Evolutionary conservation across 2,797 vertebrate genomes (phyloP), one percentile per base, ranked within the genome.

Genomic region (Sebastes matsubarae): DNA sequence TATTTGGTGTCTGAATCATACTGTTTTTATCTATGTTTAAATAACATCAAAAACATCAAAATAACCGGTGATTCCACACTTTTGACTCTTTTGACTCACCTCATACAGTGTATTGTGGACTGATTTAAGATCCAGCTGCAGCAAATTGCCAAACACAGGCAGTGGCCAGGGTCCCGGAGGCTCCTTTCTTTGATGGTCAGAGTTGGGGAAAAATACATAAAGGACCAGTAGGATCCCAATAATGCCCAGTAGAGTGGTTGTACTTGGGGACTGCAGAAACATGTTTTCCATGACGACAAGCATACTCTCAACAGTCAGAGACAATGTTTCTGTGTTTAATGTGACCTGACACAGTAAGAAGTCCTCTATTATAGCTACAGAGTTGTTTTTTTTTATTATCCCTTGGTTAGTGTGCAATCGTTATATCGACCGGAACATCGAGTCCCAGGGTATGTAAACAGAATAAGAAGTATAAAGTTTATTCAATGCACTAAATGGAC

Each of bases 81-180:
- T 38, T 29, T 59, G 13, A 59, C 29, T 24, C 24, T 24, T 24
- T 24, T 24, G 24, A 13, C 55, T 34, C 63, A 68, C 57, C 14
- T 63, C 32, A 42, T 4, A 16, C 18, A 80, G 46, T 0, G 24
- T 8, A 0, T 0, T 68, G 42, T 68, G 24, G 14, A 8, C 4
- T 24, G 30, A 20, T 50, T 75, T 75, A 1, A 6, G 8, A 50
- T 75, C 14, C 34, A 80, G 5, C 24, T 73, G 71, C 8, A 75
- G 34, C 32, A 70, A 34, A 58, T 70, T 80, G 8, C 79, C 79
- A 32, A 80, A 42, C 58, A 75, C 14, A 30, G 22, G 59, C 65
- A 70, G n/a, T 12, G 72, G 25, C 10, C 46, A 30, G 10, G 78
- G 71, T 55, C 78, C 78, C 1, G 65, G 78, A 32, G 71, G 79